A percentile compares a stretch with the other conserved stretches of the same genome.
phyloP scores from a whole-genome alignment of 2,113 vertebrate species.

The Protobothrops mucrosquamatus region DNA sequence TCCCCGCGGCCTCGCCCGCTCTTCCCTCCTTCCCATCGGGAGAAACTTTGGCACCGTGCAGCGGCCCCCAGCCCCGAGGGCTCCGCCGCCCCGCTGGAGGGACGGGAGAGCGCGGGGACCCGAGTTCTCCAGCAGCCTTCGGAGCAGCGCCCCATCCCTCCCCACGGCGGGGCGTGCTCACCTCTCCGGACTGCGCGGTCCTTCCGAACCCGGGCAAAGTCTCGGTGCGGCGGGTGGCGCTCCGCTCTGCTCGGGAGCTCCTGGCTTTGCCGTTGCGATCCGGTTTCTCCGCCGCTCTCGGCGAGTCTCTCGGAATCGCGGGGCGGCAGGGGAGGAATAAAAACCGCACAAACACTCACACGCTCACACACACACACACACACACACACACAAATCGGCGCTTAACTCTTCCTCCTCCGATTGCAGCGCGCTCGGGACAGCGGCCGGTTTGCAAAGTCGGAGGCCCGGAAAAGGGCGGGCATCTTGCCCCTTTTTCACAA shows the following conservation, averaged over 20 bases:
- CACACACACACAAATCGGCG: background rate
- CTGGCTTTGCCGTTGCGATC: background rate
- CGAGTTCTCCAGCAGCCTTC: background rate
- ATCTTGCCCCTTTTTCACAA: background rate
- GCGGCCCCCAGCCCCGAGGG: background rate
- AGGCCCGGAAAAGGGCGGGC: too few species aligned
- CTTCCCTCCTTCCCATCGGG: background rate
- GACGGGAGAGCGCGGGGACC: background rate
- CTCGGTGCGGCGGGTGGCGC: background rate
- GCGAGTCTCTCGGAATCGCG: background rate
- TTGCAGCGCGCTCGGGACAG: constrained; percentile 6
- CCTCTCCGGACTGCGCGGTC: background rate
- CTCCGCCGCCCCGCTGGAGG: background rate
- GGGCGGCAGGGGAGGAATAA: background rate
- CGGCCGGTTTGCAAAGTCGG: background rate
- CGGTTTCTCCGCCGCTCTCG: background rate
- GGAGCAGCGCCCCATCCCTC: too few species aligned
- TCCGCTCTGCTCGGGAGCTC: background rate
- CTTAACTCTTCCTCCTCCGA: constrained; percentile 26
- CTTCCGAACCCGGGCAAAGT: background rate
- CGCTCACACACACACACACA: background rate
- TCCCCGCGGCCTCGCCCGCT: background rate
- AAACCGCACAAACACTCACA: background rate
- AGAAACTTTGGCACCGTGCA: background rate
- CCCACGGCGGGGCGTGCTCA: background rate